Evolutionary conservation across 2,888 invertebrate genomes (phyloP), one percentile per base, ranked within the genome.

Genomic region (Lamproptera curius): DNA sequence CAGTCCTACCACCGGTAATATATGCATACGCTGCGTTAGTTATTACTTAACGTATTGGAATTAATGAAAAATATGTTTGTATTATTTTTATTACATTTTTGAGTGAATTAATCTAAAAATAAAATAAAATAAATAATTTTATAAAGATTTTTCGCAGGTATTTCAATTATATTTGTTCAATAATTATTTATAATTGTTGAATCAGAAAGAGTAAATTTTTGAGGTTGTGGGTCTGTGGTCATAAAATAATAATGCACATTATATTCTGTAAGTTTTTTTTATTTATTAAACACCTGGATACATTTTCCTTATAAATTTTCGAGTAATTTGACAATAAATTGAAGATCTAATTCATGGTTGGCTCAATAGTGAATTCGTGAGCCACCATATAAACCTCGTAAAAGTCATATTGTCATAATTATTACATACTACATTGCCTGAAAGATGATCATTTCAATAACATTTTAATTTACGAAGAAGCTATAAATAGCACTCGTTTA

Each of bases 351-450:
- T 62, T 63, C 63, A n/a, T n/a, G n/a, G n/a, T n/a, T n/a, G n/a
- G n/a, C n/a, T n/a, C n/a, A 69, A 70, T 69, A 70, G 67, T 65
- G 73, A 70, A 68, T 68, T 65, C 65, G 72, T 76, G 70, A 64
- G 62, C 6, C 64, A 66, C 66, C 70, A 82, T 74, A 68, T 61
- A 52, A 75, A 76, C 72, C 83, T 84, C 81, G 80, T 84, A 80
- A 71, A 74, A 77, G 70, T 73, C 72, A 83, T 86, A 86, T 84
- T 86, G 85, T 86, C 85, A 70, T 61, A 69, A 70, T 70, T 67
- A 54, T 62, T 66, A 70, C 57, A 56, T 60, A 59, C 72, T 67
- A 70, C 58, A 56, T 61, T 59, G 72, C 67, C 71, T 62, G 58
- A 50, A 54, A 68, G 59, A 63, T 49, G 53, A 65, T 67, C 54